Conservation (phyloP, 2,797 vertebrate species). For the Peromyscus melanophrys region DNA sequence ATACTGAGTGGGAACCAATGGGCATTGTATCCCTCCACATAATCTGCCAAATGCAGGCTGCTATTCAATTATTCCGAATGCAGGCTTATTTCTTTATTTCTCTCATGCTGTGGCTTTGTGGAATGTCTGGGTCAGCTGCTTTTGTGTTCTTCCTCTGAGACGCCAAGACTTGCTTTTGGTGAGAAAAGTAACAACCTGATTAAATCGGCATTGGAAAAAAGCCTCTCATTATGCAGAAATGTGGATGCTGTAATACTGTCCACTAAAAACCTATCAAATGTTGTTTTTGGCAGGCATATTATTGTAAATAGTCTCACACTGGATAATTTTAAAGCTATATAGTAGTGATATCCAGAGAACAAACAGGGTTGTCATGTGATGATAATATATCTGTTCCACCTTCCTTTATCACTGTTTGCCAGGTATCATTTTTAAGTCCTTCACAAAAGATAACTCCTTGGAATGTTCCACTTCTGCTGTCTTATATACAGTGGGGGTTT, state of each 20-base stretch:
- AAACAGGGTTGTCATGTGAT: background rate
- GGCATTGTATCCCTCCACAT: conserved; percentile 54
- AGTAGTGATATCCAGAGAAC: conserved; percentile 4
- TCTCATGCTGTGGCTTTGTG: conserved; percentile 61
- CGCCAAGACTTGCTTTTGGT: conserved; percentile 44
- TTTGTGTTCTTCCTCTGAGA: conserved; percentile 71
- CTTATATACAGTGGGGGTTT: background rate
- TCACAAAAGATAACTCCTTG: conserved; percentile 6
- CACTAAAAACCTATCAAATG: conserved; percentile 42
- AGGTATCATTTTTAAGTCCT: background rate
- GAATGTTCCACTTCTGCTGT: background rate
- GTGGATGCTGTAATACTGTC: conserved; percentile 18
- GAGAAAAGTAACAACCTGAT: conserved; percentile 70
- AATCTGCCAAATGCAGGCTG: conserved; percentile 72
- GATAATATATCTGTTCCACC: background rate
- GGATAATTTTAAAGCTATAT: conserved; percentile 49
- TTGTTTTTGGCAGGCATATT: background rate
- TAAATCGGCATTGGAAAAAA: conserved; percentile 56
- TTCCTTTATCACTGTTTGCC: background rate
- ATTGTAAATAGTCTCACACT: conserved; percentile 9
- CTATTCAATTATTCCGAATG: conserved; percentile 45
- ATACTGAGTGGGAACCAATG: conserved; percentile 12
- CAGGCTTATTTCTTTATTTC: conserved; percentile 68
- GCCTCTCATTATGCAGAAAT: conserved; percentile 38
- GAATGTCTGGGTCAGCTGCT: background rate